Evolutionary conservation across 2,888 invertebrate species (phyloP).

Genomic region (Agriopis leucophaearia): DNA sequence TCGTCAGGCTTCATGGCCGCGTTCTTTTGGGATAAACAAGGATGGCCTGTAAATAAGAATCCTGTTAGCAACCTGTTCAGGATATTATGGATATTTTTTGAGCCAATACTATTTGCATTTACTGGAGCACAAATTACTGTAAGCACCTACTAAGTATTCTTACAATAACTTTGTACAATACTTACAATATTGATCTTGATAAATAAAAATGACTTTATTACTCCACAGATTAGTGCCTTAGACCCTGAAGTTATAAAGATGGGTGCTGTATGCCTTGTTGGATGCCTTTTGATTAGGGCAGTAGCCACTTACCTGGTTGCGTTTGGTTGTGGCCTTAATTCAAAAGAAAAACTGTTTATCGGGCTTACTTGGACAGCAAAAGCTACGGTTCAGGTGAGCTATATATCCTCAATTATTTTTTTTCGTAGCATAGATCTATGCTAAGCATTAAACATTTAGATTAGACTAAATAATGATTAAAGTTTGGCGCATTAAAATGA

Average conservation of each 20-base stretch:
- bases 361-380: constrained; percentile 95
- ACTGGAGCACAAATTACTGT: constrained; percentile 95
- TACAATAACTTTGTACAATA: not conserved
- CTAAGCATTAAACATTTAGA: too few relatives aligned
- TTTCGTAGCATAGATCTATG: too few relatives aligned
- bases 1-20: constrained; percentile 91
- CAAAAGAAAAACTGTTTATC: constrained; percentile 94
- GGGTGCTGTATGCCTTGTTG: constrained; percentile 88
- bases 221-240: constrained; percentile 82
- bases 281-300: constrained; percentile 87
- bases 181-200: not conserved
- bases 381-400: constrained; percentile 93
- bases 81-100: constrained; percentile 95
- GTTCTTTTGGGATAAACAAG: constrained; percentile 90
- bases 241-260: constrained; percentile 88
- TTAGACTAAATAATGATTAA: too few relatives aligned
- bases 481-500: too few relatives aligned
- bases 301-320: constrained; percentile 87
- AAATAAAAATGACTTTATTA: not conserved
- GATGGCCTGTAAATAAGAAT: constrained; percentile 91
- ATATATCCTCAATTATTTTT: not conserved
- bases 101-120: constrained; percentile 94
- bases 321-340: constrained; percentile 90
- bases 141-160: constrained; percentile 46
- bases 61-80: constrained; percentile 92